Evolutionary conservation across 2,113 vertebrate species (phyloP), one percentile per base, ranked within the genome.

Genomic region (Bos indicus): DNA sequence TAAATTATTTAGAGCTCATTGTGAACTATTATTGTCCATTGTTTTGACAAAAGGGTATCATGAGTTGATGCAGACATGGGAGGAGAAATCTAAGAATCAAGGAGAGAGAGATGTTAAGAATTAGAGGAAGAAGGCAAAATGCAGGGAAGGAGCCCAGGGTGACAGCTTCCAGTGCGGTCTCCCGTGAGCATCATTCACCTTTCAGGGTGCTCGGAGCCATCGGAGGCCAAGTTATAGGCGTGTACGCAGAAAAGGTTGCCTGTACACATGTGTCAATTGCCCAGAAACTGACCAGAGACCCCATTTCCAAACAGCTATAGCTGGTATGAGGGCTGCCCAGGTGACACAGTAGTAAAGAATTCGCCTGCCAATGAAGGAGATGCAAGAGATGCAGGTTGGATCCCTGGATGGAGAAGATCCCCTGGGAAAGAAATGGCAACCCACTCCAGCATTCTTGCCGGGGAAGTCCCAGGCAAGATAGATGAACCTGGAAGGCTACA

Each of bases 1-100:
- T 95, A 77, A 97, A 96, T 97, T 87, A 94, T 90, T 93, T 64
- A 36, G 74, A 85, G 88, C 85, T 91, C 60, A 40, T 16, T 12
- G 6, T 94, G 62, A 92, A 15, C 48, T 23, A 33, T 36, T 81
- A 80, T 51, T 71, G 52, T 56, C 54, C 64, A 26, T 13, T 28
- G 56, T 86, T 94, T 83, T 83, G 94, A 93, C 62, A 54, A 83
- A 94, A 94, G 52, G 82, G 77, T 26, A 51, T 12, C 26, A 1
- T 2, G 26, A 46, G 33, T 71, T 52, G 83, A 46, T 5, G 59
- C 36, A 71, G 83, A 57, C 77, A 94, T 21, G 12, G 81, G 86
- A 95, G 54, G 46, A 48, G 19, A 11, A 51, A 40, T 11, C 51
- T 15, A 21, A 90, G 93, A 82, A 60, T 64, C 95, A 59, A 83